Conservation (phyloP, 2,113 vertebrate species). For the Pomatostomus ruficeps region DNA sequence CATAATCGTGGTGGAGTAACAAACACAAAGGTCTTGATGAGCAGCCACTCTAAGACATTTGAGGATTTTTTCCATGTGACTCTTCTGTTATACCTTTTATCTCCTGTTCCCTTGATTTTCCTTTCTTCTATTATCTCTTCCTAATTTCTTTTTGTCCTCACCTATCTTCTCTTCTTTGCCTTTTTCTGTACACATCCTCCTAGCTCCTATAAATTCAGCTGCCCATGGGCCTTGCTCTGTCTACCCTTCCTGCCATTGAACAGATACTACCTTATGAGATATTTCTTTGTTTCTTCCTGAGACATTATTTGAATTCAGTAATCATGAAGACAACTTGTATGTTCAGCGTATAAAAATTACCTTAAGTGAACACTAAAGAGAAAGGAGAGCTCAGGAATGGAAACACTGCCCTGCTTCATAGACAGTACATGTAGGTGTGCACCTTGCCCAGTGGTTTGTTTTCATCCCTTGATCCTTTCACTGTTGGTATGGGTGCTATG, state of each 20-base stretch:
- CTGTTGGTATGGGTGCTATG: not conserved
- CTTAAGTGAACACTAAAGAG: not conserved
- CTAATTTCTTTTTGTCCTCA: not conserved
- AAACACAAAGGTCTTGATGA: not conserved
- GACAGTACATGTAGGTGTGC: not conserved
- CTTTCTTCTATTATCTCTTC: not conserved
- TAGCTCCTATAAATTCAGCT: not conserved
- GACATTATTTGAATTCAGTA: not conserved
- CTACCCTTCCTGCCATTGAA: not conserved
- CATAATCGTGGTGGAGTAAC: not conserved
- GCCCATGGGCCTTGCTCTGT: not conserved
- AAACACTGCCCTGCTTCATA: not conserved
- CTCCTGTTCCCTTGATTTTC: not conserved
- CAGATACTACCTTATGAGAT: not conserved
- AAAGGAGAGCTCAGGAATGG: not conserved
- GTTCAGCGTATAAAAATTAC: not conserved
- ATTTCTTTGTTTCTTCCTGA: not conserved
- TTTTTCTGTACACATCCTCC: not conserved
- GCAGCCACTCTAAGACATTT: not conserved
- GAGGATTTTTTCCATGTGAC: not conserved
- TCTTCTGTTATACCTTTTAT: not conserved
- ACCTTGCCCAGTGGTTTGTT: not conserved
- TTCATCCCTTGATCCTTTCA: not conserved
- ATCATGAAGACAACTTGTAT: not conserved
- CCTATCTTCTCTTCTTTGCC: not conserved